phyloP scores from a whole-genome alignment of 1,140 invertebrate genomes.

The Drosophila tropicalis region DNA sequence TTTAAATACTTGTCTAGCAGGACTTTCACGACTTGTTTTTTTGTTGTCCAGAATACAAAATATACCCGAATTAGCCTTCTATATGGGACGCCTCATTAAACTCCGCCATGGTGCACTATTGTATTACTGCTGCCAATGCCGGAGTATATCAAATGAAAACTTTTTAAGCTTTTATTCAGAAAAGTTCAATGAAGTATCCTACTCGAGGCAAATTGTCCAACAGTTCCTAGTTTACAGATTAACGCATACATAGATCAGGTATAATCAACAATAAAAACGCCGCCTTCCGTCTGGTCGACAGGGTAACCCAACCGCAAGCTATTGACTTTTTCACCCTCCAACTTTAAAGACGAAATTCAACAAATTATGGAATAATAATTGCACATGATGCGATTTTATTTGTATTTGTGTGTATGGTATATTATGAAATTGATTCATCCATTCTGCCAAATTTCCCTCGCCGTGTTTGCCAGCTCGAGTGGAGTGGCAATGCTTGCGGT shows the following conservation, averaged over 20 bases:
- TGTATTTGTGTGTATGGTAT: constrained; percentile 31
- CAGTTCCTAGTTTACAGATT: too few relatives aligned
- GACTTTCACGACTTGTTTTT: neutral
- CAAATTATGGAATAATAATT: constrained; percentile 82
- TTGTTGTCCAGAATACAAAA: too few relatives aligned
- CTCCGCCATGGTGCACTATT: neutral
- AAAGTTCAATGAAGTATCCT: too few relatives aligned
- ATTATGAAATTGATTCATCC: constrained; percentile 52
- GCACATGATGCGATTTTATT: constrained; percentile 64
- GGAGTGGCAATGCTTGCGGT: constrained; percentile 14
- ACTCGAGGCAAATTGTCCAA: too few relatives aligned
- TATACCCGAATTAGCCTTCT: neutral
- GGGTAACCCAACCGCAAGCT: constrained; percentile 42
- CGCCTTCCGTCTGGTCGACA: constrained; percentile 2
- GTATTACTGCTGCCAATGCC: neutral
- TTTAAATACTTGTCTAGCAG: neutral
- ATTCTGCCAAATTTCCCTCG: constrained; percentile 59
- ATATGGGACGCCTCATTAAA: neutral
- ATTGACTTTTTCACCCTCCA: constrained; percentile 79
- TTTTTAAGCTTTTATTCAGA: too few relatives aligned
- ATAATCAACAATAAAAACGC: neutral
- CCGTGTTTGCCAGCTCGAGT: constrained; percentile 24
- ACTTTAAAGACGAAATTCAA: constrained; percentile 49
- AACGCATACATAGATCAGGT: neutral
- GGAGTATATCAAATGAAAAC: too few relatives aligned